Conservation (phyloP, 2,888 invertebrate genomes). For the Chironomus riparius region DNA sequence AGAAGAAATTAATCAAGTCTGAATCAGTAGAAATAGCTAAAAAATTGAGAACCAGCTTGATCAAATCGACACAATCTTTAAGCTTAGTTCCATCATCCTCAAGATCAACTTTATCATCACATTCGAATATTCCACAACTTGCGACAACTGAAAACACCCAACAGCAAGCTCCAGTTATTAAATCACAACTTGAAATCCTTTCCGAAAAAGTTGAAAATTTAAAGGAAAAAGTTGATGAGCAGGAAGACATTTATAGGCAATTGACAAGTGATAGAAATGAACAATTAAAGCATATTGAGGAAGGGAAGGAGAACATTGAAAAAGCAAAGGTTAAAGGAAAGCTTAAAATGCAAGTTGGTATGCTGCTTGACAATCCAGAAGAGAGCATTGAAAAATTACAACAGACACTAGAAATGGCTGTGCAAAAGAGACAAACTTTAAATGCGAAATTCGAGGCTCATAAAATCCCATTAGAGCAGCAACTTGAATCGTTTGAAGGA, state of each 20-base stretch:
- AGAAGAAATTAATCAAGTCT: neutral
- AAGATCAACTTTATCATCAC: neutral
- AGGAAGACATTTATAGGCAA: slow-evolving; percentile 35
- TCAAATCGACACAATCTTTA: neutral
- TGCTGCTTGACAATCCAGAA: slow-evolving; percentile 55
- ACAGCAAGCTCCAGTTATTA: neutral
- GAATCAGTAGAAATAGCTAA: slow-evolving; percentile 3
- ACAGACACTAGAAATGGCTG: slow-evolving; percentile 50
- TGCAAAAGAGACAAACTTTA: slow-evolving; percentile 52
- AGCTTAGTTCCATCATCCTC: neutral
- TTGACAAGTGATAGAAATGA: slow-evolving; percentile 30
- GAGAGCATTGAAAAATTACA: slow-evolving; percentile 51
- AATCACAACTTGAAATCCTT: neutral
- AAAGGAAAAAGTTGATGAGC: slow-evolving; percentile 38
- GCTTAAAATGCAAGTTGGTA: slow-evolving; percentile 51
- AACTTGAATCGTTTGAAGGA: slow-evolving; percentile 39
- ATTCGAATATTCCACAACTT: neutral
- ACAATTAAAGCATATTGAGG: slow-evolving; percentile 30
- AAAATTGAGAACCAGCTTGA: slow-evolving; percentile 7
- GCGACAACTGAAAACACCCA: neutral
- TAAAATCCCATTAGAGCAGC: slow-evolving; percentile 53
- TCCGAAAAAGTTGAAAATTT: slow-evolving; percentile 35
- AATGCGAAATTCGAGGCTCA: slow-evolving; percentile 67
- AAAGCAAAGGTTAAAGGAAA: slow-evolving; percentile 42
- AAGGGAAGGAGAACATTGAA: slow-evolving; percentile 36